Conservation (phyloP, 2,113 vertebrate species). For the Callocephalon fimbriatum region DNA sequence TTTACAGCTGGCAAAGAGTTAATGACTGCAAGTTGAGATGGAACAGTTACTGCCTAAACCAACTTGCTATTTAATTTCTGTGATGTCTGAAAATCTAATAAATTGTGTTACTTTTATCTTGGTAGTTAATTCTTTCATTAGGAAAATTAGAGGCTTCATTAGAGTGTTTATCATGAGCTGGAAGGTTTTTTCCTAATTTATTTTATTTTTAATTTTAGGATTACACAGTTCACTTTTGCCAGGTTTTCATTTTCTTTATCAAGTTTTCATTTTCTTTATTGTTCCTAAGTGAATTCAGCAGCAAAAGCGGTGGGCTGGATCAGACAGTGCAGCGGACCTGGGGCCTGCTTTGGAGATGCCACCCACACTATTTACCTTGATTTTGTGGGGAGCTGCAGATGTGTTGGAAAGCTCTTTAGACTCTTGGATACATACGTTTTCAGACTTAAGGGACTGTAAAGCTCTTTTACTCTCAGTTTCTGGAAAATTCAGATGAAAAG, state of each 20-base stretch:
- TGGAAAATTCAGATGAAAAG: background rate
- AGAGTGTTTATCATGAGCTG: conserved; percentile 53
- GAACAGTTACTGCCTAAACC: conserved; percentile 55
- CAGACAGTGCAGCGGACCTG: background rate
- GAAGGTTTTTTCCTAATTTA: background rate
- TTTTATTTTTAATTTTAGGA: conserved; percentile 17
- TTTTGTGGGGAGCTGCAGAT: background rate
- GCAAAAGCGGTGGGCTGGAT: background rate
- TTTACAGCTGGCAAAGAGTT: conserved; percentile 75
- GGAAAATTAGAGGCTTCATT: conserved; percentile 61
- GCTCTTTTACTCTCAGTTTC: background rate
- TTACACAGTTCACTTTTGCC: conserved; percentile 16
- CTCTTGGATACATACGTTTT: background rate
- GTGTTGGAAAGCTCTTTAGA: background rate
- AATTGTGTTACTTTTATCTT: conserved; percentile 72
- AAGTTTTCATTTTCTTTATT: background rate
- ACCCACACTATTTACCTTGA: background rate
- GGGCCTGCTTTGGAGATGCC: background rate
- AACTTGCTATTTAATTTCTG: conserved; percentile 68
- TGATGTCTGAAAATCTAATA: conserved; percentile 70
- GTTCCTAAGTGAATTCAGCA: background rate
- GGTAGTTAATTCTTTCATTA: conserved; percentile 73
- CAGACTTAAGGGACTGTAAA: background rate
- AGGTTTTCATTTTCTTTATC: conserved; percentile 15
- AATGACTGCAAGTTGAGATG: conserved; percentile 64